Base-by-base conservation (phyloP, 2,888 invertebrate species). In the Phortica okadai region DNA sequence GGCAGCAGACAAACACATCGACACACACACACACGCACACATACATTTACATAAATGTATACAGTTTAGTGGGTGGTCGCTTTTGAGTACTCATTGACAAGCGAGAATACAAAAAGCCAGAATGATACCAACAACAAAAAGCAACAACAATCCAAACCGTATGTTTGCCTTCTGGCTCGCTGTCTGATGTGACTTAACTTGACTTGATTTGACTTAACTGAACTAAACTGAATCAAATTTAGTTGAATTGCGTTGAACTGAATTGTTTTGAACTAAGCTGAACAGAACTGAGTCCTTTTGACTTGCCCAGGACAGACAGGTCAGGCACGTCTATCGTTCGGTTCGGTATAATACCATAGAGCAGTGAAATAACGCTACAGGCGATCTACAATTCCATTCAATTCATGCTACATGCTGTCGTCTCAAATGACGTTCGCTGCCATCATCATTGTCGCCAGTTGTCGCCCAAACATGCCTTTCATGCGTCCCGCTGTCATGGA, bases 351-450 rank as follows among this genome's bases (percentile, higher is more conserved):
- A 62, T 62, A 62, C 6, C 33, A 33, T 33, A 33, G 33, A 33
- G 62, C 62, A 74, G 44, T 45, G 42, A 75, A 69, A 45, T 80
- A 74, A 73, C 80, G 77, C 81, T 79, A 79, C 79, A 80, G 82
- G 82, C 81, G 78, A 73, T 76, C 78, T 72, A 8, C 50, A 50
- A 50, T 50, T 50, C 50, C 2, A 50, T 50, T 50, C 50, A 14
- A 33, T 62, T 21, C 62, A 62, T 62, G 21, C n/a, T 88, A 83
- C 83, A 82, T 85, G 83, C 84, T 84, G 84, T 83, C 82, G 83
- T 85, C 86, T 83, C 81, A 70, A 78, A 78, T 83, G 83, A 83
- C 84, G 84, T 44, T 73, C 6, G 25, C 62, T 25, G 62, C 66
- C 73, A 77, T 33, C 79, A 59, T 69, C 76, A 58, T 62, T 62